A percentile compares a stretch with the other conserved stretches of the same genome.
These are phyloP conservation scores for Hylia prasina DNA, from an alignment of 2,113 vertebrate species.

Conservation along the genomic window DNA sequence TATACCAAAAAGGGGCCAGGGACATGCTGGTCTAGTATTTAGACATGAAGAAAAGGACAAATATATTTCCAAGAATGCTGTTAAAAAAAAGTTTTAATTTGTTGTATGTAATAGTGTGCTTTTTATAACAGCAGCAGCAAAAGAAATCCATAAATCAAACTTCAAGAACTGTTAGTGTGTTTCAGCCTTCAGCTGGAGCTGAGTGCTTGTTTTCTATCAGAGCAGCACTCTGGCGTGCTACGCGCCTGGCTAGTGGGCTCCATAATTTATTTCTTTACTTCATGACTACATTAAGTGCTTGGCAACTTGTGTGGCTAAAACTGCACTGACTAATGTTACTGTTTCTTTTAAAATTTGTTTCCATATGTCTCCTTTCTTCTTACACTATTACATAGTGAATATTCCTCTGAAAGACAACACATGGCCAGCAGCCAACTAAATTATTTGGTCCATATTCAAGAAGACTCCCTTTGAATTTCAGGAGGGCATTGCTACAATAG, in stretches of 20 bases:
- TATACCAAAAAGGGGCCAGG: neutral
- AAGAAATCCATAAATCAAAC: neutral
- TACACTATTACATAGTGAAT: neutral
- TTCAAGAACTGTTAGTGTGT: neutral
- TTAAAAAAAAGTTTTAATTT: neutral
- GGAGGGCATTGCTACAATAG: neutral
- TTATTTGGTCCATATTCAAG: slow-evolving; percentile 23
- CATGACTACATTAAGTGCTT: neutral
- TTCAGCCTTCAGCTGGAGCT: neutral
- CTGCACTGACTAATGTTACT: neutral
- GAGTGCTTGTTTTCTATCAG: neutral
- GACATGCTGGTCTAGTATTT: neutral
- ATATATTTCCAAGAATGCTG: neutral
- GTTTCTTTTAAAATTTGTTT: slow-evolving; percentile 22
- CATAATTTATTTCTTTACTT: neutral
- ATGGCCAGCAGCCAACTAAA: slow-evolving; percentile 23
- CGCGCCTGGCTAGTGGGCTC: neutral
- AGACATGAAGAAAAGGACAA: neutral
- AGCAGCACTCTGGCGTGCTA: neutral
- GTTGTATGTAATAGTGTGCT: neutral
- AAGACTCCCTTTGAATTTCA: neutral
- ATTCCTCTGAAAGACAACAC: slow-evolving; percentile 32
- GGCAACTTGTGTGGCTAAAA: slow-evolving; percentile 6
- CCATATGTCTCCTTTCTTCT: slow-evolving; percentile 14
- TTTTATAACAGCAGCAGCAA: neutral